Conservation (phyloP, 2,113 vertebrate species). For the Megalops atlanticus region DNA sequence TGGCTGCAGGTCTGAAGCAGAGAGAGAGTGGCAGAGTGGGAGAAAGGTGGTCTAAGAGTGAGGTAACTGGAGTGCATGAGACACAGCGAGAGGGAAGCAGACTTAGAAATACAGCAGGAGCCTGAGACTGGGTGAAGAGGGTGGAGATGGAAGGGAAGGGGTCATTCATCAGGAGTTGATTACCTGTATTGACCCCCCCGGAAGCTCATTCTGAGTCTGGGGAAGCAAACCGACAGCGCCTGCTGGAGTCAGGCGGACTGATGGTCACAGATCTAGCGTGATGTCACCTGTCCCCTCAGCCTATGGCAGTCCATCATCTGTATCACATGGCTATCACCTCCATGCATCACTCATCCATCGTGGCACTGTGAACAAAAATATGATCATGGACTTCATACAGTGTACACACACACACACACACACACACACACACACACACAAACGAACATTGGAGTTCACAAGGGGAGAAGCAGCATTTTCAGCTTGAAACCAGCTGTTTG, state of each 20-base stretch:
- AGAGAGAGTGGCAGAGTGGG: not conserved
- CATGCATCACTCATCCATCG: constrained; percentile 33
- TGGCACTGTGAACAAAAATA: not conserved
- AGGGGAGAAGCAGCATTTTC: not conserved
- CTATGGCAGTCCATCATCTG: constrained; percentile 50
- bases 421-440: constrained; percentile 18
- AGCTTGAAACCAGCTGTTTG: not conserved
- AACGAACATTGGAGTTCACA: not conserved
- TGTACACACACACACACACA: constrained; percentile 13
- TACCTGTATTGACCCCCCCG: not conserved
- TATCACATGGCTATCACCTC: constrained; percentile 43
- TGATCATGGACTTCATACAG: not conserved
- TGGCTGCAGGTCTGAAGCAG: not conserved
- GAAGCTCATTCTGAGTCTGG: not conserved
- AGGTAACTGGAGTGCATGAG: not conserved
- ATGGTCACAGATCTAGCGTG: constrained; percentile 14
- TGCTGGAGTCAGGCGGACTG: not conserved
- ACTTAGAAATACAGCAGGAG: not conserved
- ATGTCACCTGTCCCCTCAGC: constrained; percentile 67
- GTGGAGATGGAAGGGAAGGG: not conserved
- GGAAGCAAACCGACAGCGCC: not conserved
- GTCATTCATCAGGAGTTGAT: not conserved
- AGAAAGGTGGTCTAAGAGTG: not conserved
- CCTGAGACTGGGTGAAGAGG: not conserved
- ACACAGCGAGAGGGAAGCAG: no score